Percentiles rank a stretch among this genome's conserved stretches.
Conservation (phyloP, 2,797 vertebrate genomes). For the Rhinella marina region DNA sequence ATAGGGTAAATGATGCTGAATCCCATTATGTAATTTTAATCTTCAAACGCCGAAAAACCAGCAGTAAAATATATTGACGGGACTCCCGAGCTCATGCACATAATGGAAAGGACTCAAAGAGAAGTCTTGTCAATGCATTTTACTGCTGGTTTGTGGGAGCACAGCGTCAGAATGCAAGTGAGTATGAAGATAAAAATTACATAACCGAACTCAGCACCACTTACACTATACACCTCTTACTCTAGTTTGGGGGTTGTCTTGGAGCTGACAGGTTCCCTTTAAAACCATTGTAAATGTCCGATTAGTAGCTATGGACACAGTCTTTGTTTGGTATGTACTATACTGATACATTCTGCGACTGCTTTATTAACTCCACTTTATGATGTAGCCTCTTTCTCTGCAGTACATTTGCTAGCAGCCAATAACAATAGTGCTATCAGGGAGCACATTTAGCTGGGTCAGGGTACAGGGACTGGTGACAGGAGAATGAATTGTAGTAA, state of each 20-base stretch:
- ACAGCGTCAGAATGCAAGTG: no score
- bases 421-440: neutral
- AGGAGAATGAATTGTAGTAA: slow-evolving; percentile 6
- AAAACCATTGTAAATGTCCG: neutral
- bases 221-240: no score
- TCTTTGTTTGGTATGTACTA: neutral
- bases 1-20: no score
- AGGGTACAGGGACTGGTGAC: neutral
- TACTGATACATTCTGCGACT: neutral
- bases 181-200: no score
- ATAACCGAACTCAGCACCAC: no score
- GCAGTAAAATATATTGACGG: no score
- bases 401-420: neutral
- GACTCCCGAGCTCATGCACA: no score
- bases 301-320: neutral
- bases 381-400: neutral
- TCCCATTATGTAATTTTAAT: no score
- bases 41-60: no score
- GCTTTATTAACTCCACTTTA: neutral
- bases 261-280: neutral
- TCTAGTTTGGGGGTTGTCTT: neutral
- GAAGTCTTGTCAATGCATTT: no score
- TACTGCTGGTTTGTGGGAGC: no score
- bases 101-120: no score
- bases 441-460: neutral